These are phyloP conservation scores for Drosophila lacteicornis DNA, from an alignment of 1,140 invertebrate genomes.

Conservation along the genomic window DNA sequence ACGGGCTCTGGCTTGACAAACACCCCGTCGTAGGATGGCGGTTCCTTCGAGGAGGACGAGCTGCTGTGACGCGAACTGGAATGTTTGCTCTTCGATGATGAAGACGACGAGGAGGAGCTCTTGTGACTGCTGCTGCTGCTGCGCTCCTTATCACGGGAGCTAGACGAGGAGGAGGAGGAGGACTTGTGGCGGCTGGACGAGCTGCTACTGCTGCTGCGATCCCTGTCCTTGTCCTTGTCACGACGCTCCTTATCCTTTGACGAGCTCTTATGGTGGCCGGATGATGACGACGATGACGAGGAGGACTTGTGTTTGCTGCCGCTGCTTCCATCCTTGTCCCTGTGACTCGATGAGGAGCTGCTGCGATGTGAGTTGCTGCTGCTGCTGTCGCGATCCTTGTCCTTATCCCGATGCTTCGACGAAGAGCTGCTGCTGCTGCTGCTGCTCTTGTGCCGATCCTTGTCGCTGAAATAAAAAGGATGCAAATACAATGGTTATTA, in stretches of 20 bases:
- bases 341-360: conserved; percentile 78
- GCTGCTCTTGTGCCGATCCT: conserved; percentile 85
- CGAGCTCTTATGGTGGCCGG: conserved; percentile 79
- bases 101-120: conserved; percentile 72
- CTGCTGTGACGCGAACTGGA: conserved; percentile 78
- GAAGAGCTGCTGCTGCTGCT: conserved; percentile 73
- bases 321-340: conserved; percentile 84
- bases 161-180: conserved; percentile 77
- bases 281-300: conserved; percentile 84
- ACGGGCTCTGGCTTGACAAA: conserved; percentile 85
- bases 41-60: conserved; percentile 73
- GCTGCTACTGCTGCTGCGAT: conserved; percentile 85
- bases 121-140: conserved; percentile 76
- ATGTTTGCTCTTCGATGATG: conserved; percentile 85
- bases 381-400: conserved; percentile 71
- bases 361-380: conserved; percentile 85
- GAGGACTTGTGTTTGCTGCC: conserved; percentile 85
- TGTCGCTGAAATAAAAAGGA: conserved; percentile 60
- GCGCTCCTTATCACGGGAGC: conserved; percentile 60
- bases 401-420: conserved; percentile 80
- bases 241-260: conserved; percentile 85
- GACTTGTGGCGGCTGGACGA: conserved; percentile 85
- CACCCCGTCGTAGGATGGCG: conserved; percentile 72
- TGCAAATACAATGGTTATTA: background rate
- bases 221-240: conserved; percentile 85